A percentile compares a stretch with the other conserved stretches of the same genome.
phyloP scores from a whole-genome alignment of 37 sponge, comb jelly and placozoan species.

The Geodia barretti region DNA sequence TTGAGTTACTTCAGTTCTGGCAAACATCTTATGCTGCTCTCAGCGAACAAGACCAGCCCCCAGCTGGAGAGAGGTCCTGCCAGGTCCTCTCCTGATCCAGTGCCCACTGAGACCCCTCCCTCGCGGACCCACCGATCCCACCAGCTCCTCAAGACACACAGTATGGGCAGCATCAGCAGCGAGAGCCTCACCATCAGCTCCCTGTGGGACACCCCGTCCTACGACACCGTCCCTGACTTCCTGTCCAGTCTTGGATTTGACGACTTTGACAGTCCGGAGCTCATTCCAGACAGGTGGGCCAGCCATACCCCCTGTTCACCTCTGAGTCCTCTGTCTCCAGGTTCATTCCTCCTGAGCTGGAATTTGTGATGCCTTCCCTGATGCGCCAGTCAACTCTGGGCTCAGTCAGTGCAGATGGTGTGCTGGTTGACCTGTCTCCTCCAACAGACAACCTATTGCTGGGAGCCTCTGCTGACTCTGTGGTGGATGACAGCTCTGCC shows the following conservation, averaged over 20 bases:
- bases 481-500: conserved; percentile 3
- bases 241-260: conserved; percentile 66
- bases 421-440: not conserved
- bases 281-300: conserved; percentile 59
- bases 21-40: too few relatives aligned
- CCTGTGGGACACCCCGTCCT: conserved; percentile 22
- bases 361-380: conserved; percentile 32
- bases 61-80: too few relatives aligned
- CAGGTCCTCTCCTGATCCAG: not conserved
- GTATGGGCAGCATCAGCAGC: conserved; percentile 32
- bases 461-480: conserved; percentile 70
- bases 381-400: conserved; percentile 17
- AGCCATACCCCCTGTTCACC: not conserved
- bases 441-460: conserved; percentile 30
- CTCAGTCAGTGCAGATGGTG: not conserved
- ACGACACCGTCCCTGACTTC: conserved; percentile 24
- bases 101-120: too few relatives aligned
- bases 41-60: not conserved
- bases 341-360: conserved; percentile 53
- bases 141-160: conserved; percentile 1
- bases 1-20: too few relatives aligned
- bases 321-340: too few relatives aligned
- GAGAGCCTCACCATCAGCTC: conserved; percentile 42
- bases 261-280: conserved; percentile 73
- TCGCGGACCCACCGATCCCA: too few relatives aligned